A percentile compares a stretch with the other conserved stretches of the same genome.
Evolutionary conservation across 2,797 vertebrate species (phyloP).

Genomic region (Telmatherina bonti): DNA sequence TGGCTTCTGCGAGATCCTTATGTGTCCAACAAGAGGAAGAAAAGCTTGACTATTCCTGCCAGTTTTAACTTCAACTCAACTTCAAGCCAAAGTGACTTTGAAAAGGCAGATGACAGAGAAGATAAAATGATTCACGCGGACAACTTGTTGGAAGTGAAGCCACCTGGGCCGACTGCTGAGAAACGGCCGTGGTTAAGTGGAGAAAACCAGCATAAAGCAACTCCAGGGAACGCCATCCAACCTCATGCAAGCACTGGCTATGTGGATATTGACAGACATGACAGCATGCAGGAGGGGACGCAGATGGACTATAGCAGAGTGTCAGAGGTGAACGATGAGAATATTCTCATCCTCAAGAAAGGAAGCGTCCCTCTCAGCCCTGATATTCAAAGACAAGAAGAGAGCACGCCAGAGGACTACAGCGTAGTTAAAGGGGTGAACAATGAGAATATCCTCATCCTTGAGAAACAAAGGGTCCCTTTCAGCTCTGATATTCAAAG

Average conservation of each 20-base stretch:
- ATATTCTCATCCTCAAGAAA: slow-evolving; percentile 80
- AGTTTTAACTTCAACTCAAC: slow-evolving; percentile 72
- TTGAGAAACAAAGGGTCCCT: slow-evolving; percentile 59
- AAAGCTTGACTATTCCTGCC: slow-evolving; percentile 77
- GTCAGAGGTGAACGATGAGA: slow-evolving; percentile 76
- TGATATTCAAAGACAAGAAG: slow-evolving; percentile 70
- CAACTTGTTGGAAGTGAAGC: slow-evolving; percentile 61
- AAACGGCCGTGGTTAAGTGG: background rate
- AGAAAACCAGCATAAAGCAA: background rate
- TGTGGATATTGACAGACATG: slow-evolving; percentile 84
- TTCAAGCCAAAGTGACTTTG: background rate
- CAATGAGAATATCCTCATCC: slow-evolving; percentile 79
- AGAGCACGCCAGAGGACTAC: slow-evolving; percentile 79
- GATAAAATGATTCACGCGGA: slow-evolving; percentile 31
- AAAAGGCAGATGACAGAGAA: background rate
- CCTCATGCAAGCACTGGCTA: slow-evolving; percentile 76
- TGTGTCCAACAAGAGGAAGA: slow-evolving; percentile 73
- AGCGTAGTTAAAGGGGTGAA: slow-evolving; percentile 85
- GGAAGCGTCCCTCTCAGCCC: background rate
- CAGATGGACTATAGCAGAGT: slow-evolving; percentile 84
- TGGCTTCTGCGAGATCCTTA: slow-evolving; percentile 61
- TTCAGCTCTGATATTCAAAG: slow-evolving; percentile 58
- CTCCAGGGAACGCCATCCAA: slow-evolving; percentile 35
- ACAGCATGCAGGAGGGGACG: background rate
- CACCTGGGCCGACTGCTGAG: slow-evolving; percentile 26